These are phyloP conservation scores for Stegodyphus mimosarum DNA, from an alignment of 1,140 invertebrate genomes.

Conservation along the genomic window DNA sequence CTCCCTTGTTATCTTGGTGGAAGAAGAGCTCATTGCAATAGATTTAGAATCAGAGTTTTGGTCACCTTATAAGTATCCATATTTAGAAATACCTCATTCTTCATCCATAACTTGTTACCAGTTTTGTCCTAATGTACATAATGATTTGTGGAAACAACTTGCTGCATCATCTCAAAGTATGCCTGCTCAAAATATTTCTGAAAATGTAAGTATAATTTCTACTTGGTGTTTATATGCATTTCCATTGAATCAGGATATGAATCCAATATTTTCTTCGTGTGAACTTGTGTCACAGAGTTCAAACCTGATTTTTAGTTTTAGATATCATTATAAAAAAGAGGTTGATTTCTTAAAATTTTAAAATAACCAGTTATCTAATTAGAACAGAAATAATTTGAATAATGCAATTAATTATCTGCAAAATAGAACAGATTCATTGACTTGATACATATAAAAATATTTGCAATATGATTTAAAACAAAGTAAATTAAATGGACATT, in stretches of 20 bases:
- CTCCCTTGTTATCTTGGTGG: constrained; percentile 83
- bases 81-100: constrained; percentile 91
- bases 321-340: neutral
- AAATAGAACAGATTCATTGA: neutral
- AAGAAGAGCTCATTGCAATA: constrained; percentile 93
- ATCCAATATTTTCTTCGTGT: neutral
- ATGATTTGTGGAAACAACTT: constrained; percentile 80
- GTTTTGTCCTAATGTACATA: constrained; percentile 79
- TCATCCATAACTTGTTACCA: constrained; percentile 86
- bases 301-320: neutral
- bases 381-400: too few species aligned
- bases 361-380: neutral
- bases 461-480: neutral
- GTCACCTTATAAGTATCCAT: constrained; percentile 84
- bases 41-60: constrained; percentile 85
- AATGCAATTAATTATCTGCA: neutral
- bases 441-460: neutral
- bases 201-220: constrained; percentile 34
- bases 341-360: neutral
- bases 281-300: neutral
- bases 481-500: neutral
- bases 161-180: constrained; percentile 77
- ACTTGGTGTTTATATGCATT: neutral
- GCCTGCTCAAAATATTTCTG: constrained; percentile 54
- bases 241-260: too few species aligned